Evolutionary conservation across 2,113 vertebrate genomes (phyloP).

Genomic region (Sclerurus mexicanus): DNA sequence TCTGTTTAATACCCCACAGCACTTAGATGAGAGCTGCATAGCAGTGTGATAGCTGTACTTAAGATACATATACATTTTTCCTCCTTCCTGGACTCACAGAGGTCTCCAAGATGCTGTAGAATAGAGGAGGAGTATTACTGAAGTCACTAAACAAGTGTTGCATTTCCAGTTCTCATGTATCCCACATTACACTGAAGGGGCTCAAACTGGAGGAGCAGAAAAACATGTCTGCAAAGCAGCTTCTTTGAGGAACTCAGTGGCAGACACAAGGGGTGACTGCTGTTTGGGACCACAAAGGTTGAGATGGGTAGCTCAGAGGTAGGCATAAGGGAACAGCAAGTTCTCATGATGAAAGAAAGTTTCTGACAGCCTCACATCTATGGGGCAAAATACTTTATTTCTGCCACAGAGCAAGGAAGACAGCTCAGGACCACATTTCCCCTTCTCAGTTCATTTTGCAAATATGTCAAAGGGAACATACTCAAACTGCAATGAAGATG

Average conservation of each 20-base stretch:
- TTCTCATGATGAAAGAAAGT: neutral
- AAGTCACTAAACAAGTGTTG: neutral
- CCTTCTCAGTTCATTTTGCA: neutral
- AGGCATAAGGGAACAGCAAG: neutral
- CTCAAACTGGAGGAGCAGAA: neutral
- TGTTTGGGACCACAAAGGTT: neutral
- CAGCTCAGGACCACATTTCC: neutral
- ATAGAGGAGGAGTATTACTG: neutral
- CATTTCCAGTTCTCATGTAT: neutral
- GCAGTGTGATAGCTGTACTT: neutral
- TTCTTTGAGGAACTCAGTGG: neutral
- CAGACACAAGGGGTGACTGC: neutral
- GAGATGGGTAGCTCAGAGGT: neutral
- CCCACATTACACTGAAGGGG: rapidly evolving
- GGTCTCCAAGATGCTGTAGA: neutral
- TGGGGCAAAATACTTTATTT: neutral
- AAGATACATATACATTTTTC: neutral
- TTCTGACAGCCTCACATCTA: neutral
- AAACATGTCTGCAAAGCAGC: neutral
- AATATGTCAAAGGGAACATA: neutral
- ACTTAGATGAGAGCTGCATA: neutral
- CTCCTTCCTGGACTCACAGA: neutral
- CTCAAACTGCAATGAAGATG: neutral
- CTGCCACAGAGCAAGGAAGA: neutral
- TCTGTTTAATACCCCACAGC: neutral